These are phyloP conservation scores for Nemoura dubitans DNA, from an alignment of 2,888 invertebrate genomes.

Conservation along the genomic window DNA sequence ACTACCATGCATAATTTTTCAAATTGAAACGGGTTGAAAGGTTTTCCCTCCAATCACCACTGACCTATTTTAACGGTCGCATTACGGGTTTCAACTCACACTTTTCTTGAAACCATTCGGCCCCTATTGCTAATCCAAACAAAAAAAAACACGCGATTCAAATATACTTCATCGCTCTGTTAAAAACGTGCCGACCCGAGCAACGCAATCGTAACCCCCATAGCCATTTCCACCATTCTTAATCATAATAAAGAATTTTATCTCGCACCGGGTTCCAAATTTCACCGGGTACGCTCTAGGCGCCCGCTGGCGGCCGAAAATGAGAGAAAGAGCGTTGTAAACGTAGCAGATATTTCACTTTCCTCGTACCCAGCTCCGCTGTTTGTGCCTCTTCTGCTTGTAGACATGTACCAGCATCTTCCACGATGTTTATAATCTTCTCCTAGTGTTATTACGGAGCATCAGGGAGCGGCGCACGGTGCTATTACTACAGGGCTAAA, in stretches of 20 bases:
- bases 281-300: neutral
- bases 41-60: no score
- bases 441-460: neutral
- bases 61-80: no score
- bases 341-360: neutral
- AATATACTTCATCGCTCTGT: neutral
- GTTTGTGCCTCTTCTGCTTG: no score
- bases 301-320: neutral
- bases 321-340: neutral
- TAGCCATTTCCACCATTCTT: neutral
- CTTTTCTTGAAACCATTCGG: no score
- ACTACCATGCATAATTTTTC: no score
- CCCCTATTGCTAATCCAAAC: neutral
- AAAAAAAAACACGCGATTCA: neutral
- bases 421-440: neutral
- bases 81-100: no score
- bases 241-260: slow-evolving; percentile 12
- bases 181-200: neutral
- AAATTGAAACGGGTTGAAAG: no score
- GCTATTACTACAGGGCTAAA: neutral
- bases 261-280: neutral
- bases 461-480: neutral
- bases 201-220: neutral
- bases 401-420: neutral
- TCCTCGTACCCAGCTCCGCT: neutral